Base-by-base conservation (phyloP, 2,113 vertebrate species). In the Numenius arquata region DNA sequence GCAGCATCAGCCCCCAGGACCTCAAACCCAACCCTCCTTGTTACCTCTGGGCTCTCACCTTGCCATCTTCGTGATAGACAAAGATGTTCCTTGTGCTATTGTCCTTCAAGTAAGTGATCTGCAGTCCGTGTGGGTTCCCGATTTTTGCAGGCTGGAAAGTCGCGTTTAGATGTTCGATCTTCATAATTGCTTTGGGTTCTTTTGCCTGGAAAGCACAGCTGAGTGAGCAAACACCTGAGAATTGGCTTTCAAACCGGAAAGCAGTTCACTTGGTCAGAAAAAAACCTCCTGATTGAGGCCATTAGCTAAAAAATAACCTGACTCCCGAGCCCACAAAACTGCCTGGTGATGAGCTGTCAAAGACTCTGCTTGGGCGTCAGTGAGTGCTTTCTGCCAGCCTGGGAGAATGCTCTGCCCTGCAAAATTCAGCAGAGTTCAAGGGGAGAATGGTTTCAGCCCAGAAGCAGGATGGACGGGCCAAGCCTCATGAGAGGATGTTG, bases 21-120 rank as follows among this genome's bases (percentile, higher is more conserved):
- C 73, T 30, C 48, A 15, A 29, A 7, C 36, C 58, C 83, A 48
- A 38, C 32, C 47, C 36, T 62, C 6, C 41, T 18, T 3, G 8
- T 23, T 11, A 17, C 90, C 83, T 27, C 81, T 3, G 0, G 0
- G 2, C 25, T 26, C 97, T 97, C 96, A 99, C 99, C 99, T 99
- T 99, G 82, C 99, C 99, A 27, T 99, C 99, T 91, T 99, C 99
- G 0, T 99, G 99, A 96, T 99, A 99, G 34, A 99, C 98, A 67
- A 99, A 99, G 96, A 99, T 99, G 81, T 99, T 99, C 71, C 99
- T 98, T 17, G 99, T 99, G 97, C 99, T 99, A 91, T 99, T 99
- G 97, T 99, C 99, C 96, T 99, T 99, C 97, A 99, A 83, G 97
- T 99, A 99, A 14, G 99, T 99, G 96, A 99, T 98, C 98, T 99